Evolutionary conservation across 2,113 vertebrate genomes (phyloP), one percentile per base, ranked within the genome.

Genomic region (Chaetodon auriga): DNA sequence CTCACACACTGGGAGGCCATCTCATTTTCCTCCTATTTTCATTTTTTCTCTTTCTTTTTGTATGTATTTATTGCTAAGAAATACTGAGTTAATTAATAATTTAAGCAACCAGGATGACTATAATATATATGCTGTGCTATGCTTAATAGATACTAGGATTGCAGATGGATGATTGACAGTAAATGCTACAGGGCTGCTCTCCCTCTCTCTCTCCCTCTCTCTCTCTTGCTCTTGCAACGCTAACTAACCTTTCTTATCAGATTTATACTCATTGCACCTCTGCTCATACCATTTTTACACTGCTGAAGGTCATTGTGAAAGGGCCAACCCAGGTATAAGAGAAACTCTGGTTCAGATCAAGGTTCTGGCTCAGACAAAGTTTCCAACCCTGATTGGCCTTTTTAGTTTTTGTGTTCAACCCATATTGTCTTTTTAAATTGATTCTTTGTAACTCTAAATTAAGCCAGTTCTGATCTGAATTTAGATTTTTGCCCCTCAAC

Each of bases 101-200:
- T 57, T 55, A 36, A 78, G 30, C 23, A 55, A 21, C 36, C 18
- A 18, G 25, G n/a, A 41, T 46, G 61, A 69, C 36, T 46, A 21
- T 62, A 54, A 54, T 43, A 66, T 30, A 3, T 30, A 30, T 30
- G 30, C 30, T 30, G 30, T 30, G 3, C 30, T 3, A 30, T 30
- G 30, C 30, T 30, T 30, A 30, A 30, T 30, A 30, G 1, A 16
- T 60, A 25, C 48, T 71, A 68, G 35, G 43, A 53, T 14, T 25
- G 53, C 54, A 82, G 64, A 79, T 75, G 60, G 58, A 66, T 48
- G 41, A 53, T 43, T 45, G 21, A 61, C 57, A 78, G 36, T 68
- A 51, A 78, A 55, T 70, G 38, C 14, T 19, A 38, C 21, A 54
- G 2, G 45, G 43, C 21, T 60, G 16, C 0, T 11, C n/a, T 49